phyloP scores from a whole-genome alignment of 2,797 vertebrate species.

The Phalanger gymnotis region DNA sequence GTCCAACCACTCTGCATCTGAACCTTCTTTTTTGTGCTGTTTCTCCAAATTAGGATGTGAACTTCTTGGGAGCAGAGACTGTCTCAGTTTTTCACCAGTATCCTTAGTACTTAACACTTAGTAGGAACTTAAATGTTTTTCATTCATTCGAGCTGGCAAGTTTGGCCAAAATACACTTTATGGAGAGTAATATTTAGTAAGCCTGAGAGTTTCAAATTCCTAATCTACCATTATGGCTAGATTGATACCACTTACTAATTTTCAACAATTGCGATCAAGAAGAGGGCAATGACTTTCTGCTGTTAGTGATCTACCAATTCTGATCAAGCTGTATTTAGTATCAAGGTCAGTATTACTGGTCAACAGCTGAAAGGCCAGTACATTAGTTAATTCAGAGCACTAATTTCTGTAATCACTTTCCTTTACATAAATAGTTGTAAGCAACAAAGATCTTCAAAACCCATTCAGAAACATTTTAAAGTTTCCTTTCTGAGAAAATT shows the following conservation, averaged over 20 bases:
- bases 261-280: neutral
- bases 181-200: neutral
- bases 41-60: neutral
- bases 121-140: neutral
- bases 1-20: neutral
- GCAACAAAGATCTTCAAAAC: neutral
- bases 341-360: neutral
- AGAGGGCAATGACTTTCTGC: neutral
- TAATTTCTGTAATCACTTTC: constrained; percentile 5
- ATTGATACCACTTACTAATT: too few species aligned
- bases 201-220: neutral
- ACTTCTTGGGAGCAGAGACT: neutral
- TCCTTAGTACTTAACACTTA: neutral
- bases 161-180: neutral
- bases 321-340: neutral
- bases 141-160: neutral
- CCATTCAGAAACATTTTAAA: neutral
- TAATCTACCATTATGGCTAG: neutral
- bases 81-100: neutral
- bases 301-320: neutral
- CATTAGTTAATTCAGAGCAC: neutral
- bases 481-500: neutral
- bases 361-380: neutral
- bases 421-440: neutral
- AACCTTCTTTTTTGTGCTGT: neutral